Evolutionary conservation across 2,888 invertebrate species (phyloP).

Genomic region (Craniophora ligustri): DNA sequence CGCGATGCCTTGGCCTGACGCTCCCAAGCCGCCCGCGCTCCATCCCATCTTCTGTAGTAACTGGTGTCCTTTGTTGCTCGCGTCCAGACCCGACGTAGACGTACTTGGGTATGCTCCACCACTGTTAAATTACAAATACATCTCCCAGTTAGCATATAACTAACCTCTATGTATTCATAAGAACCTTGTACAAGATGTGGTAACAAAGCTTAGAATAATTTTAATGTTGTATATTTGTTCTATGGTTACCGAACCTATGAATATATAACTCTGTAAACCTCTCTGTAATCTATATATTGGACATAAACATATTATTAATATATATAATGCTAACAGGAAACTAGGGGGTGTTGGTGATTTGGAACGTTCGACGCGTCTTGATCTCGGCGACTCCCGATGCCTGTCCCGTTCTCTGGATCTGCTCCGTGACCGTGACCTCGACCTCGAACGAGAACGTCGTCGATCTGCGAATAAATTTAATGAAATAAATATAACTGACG

Average conservation of each 20-base stretch:
- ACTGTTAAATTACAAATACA: conserved; percentile 6
- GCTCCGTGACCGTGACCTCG: conserved; percentile 81
- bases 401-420: conserved; percentile 78
- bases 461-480: conserved; percentile 65
- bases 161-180: too few species aligned
- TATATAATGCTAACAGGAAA: conserved; percentile 90
- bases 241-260: too few species aligned
- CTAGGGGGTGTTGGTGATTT: conserved; percentile 90
- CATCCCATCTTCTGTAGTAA: conserved; percentile 99
- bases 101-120: conserved; percentile 73
- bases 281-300: too few species aligned
- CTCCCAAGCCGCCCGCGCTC: conserved; percentile 98
- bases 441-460: conserved; percentile 74
- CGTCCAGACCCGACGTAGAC: conserved; percentile 91
- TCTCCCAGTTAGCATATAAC: too few species aligned
- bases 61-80: conserved; percentile 98
- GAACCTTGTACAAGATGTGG: neutral
- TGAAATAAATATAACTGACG: too few species aligned
- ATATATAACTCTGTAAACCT: too few species aligned
- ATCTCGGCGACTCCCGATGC: conserved; percentile 85
- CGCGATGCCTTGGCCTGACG: conserved; percentile 98
- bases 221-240: neutral
- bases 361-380: conserved; percentile 76
- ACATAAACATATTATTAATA: too few species aligned
- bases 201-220: neutral